These are phyloP conservation scores for Trichogramma evanescens DNA, from an alignment of 2,888 invertebrate genomes.

Conservation along the genomic window DNA sequence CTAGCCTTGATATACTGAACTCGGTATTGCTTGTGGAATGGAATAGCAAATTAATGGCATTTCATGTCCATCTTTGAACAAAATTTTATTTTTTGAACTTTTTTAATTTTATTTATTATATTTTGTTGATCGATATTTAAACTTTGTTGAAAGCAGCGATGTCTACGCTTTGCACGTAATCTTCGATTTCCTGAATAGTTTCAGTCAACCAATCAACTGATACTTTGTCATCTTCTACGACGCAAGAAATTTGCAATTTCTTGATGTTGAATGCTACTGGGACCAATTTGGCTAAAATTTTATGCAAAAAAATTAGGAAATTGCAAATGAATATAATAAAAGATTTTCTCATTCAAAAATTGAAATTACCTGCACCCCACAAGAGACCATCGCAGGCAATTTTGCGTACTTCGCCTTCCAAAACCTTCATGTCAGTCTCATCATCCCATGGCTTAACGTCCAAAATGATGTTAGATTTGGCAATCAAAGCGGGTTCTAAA, in stretches of 20 bases:
- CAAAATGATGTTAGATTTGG: conserved; percentile 89
- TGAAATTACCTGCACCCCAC: conserved; percentile 74
- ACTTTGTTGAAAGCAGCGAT: conserved; percentile 94
- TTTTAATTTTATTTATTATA: conserved; percentile 1
- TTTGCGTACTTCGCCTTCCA: conserved; percentile 74
- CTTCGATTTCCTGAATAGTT: conserved; percentile 75
- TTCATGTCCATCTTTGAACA: conserved; percentile 24
- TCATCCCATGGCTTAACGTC: conserved; percentile 93
- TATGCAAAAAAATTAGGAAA: background rate
- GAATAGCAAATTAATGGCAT: conserved; percentile 28
- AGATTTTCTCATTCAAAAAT: background rate
- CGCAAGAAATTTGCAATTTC: conserved; percentile 85
- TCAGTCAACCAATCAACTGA: conserved; percentile 83
- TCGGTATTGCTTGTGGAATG: conserved; percentile 36
- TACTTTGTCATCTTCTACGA: conserved; percentile 94
- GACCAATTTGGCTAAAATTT: conserved; percentile 67
- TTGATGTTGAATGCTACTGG: conserved; percentile 88
- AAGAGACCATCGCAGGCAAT: conserved; percentile 78
- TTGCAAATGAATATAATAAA: background rate
- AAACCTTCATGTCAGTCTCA: conserved; percentile 82
- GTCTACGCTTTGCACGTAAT: conserved; percentile 86
- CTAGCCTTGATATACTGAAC: conserved; percentile 6
- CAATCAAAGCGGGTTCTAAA: conserved; percentile 76
- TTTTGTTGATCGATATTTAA: conserved; percentile 48
- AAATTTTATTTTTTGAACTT: conserved; percentile 3